Conservation (phyloP, 1,140 invertebrate genomes). For the Psilanteris sp. region DNA sequence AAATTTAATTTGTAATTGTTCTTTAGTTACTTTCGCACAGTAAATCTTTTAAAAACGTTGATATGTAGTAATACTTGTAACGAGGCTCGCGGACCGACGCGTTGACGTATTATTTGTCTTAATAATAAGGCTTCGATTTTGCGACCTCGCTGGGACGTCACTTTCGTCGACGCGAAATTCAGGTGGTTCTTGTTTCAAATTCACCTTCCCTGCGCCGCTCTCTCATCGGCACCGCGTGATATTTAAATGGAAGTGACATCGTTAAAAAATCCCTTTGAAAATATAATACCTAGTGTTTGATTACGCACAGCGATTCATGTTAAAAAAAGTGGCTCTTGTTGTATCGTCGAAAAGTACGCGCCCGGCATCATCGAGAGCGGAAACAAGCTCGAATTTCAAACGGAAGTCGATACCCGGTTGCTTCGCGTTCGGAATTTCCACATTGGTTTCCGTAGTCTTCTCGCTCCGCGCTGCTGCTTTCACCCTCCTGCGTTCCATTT, state of each 20-base stretch:
- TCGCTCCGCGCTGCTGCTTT: background rate
- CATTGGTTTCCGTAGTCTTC: slow-evolving; percentile 8
- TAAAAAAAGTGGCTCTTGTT: slow-evolving; percentile 48
- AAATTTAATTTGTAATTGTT: too few relatives aligned
- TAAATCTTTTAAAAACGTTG: too few relatives aligned
- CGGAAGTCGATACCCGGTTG: slow-evolving; percentile 62
- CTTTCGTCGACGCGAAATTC: too few relatives aligned
- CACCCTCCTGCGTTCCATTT: background rate
- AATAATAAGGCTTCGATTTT: too few relatives aligned
- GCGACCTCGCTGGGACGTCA: too few relatives aligned
- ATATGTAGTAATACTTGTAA: too few relatives aligned
- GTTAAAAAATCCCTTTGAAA: slow-evolving; percentile 14
- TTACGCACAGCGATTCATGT: slow-evolving; percentile 19
- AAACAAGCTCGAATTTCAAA: slow-evolving; percentile 61
- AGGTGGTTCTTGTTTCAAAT: too few relatives aligned
- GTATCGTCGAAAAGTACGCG: slow-evolving; percentile 24
- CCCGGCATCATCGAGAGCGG: slow-evolving; percentile 53
- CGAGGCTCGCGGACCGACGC: too few relatives aligned
- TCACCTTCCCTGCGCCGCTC: too few relatives aligned
- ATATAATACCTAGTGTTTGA: slow-evolving; percentile 35
- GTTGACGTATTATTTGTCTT: too few relatives aligned
- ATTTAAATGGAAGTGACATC: slow-evolving; percentile 21
- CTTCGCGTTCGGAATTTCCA: slow-evolving; percentile 27
- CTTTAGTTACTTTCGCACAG: too few relatives aligned
- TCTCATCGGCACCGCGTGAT: too few relatives aligned